Evolutionary conservation across 2,888 invertebrate genomes (phyloP), one percentile per base, ranked within the genome.

Genomic region (Prosopocoilus inquinatus): DNA sequence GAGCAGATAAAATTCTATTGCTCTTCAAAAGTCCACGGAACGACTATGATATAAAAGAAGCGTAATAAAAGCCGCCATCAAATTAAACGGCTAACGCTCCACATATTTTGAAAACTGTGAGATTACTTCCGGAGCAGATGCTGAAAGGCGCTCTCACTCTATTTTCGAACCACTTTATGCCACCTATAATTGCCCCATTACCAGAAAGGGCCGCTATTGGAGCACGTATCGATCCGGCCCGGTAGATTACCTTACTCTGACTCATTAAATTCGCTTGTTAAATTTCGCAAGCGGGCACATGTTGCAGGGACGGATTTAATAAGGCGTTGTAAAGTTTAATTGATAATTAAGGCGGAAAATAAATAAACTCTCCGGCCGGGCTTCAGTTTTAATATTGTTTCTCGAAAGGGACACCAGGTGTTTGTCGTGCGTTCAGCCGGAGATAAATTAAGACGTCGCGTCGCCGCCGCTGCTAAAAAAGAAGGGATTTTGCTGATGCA

Each of bases 231-330:
- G 61, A 61, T 61, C 58, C 56, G 45, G 9, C n/a, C 36, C 51
- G 53, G 55, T 59, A 60, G 58, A 59, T 61, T 60, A 49, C 57
- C 51, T 50, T 51, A 54, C 55, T 53, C 53, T 52, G 59, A 54
- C 63, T 63, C 61, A 63, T 63, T 63, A 63, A 63, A 56, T 57
- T 61, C 57, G 35, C 61, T 61, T 59, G 58, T 61, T 60, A 58
- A 61, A 58, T 59, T 57, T 63, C 54, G 52, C 57, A 28, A 28
- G 20, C 20, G 20, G 20, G 20, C 20, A 28, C 20, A 28, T 28
- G 20, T 28, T 28, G 20, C 20, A 28, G 20, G 20, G 20, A 28
- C 20, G 20, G 20, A 28, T 28, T 28, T 28, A 28, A 28, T 28
- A 28, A 28, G 20, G 20, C 20, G 20, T 28, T 28, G 20, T 28